These are phyloP conservation scores for Crenuchus spilurus DNA, from an alignment of 2,797 vertebrate genomes.

Conservation along the genomic window DNA sequence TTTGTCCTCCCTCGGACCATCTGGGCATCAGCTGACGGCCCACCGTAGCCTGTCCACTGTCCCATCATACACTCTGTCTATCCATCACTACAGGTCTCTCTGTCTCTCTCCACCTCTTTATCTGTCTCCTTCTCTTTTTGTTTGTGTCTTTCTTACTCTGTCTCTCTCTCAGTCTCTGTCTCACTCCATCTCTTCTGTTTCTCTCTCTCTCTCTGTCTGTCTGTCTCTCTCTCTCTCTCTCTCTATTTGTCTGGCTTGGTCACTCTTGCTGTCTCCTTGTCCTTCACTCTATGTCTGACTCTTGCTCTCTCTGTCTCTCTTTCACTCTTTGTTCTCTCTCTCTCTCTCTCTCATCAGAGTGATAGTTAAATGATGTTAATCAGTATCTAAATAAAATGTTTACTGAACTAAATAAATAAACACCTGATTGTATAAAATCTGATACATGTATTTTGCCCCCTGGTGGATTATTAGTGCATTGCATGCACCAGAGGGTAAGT, in stretches of 20 bases:
- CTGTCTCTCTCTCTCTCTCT: too few relatives aligned
- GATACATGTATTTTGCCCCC: too few relatives aligned
- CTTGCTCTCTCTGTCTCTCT: not conserved
- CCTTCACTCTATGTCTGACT: not conserved
- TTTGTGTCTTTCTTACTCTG: not conserved
- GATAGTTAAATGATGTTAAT: too few relatives aligned
- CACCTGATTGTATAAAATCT: too few relatives aligned
- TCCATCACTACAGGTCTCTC: not conserved
- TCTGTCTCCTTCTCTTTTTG: not conserved
- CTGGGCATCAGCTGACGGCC: slow-evolving; percentile 48
- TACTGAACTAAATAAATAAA: too few relatives aligned
- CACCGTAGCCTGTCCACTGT: slow-evolving; percentile 21
- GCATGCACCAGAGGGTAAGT: too few relatives aligned
- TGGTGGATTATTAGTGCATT: too few relatives aligned
- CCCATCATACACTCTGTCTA: slow-evolving; percentile 15
- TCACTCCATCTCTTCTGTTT: not conserved
- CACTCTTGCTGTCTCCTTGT: slow-evolving; percentile 7
- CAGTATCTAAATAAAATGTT: too few relatives aligned
- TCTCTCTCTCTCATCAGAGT: too few relatives aligned
- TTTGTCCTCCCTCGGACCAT: slow-evolving; percentile 56
- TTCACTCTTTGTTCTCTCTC: not conserved
- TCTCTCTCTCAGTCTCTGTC: not conserved
- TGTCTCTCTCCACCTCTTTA: not conserved
- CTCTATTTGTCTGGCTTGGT: too few relatives aligned
- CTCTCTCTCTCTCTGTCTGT: not conserved